Evolutionary conservation across 1,140 invertebrate species (phyloP), one percentile per base, ranked within the genome.

Genomic region (Ips typographus): DNA sequence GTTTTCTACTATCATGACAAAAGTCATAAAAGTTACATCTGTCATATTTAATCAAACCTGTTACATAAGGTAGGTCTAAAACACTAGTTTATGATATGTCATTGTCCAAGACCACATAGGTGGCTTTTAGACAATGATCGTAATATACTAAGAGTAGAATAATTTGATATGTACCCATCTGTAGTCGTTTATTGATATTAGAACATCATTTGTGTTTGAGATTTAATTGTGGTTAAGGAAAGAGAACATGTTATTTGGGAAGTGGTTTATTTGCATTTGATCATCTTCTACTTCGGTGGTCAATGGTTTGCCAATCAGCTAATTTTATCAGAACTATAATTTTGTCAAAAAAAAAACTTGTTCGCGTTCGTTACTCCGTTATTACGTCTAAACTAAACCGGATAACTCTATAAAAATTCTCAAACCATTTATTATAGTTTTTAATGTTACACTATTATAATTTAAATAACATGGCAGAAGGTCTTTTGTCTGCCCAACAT

Each of bases 41-140:
- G 44, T 49, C 44, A 49, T 49, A 49, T 49, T 49, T 49, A 49
- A 49, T 49, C 44, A 22, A 49, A 8, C 44, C 44, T 49, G 6
- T 49, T 8, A 2, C 22, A 49, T 49, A 40, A 60, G 42, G 49
- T 8, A 39, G 40, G 40, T 1, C 44, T 36, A 8, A 63, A 63
- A 65, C 52, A 49, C 39, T 59, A 40, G 65, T 67, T 67, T 67
- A 59, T 67, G 56, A 67, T 52, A 52, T 60, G 65, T 67, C 65
- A 67, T 67, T 67, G 43, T 65, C 3, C 22, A 59, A 49, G 65
- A 67, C 65, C 65, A 67, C 65, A 67, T 67, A 44, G 65, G 43
- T 49, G 36, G 65, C n/a, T 49, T 49, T 49, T 22, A 3, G 44
- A 49, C 44, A 49, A 49, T 49, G 44, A 49, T 22, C 22, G 22